Evolutionary conservation across 1,140 invertebrate species (phyloP).

Genomic region (Hylaeus anthracinus): DNA sequence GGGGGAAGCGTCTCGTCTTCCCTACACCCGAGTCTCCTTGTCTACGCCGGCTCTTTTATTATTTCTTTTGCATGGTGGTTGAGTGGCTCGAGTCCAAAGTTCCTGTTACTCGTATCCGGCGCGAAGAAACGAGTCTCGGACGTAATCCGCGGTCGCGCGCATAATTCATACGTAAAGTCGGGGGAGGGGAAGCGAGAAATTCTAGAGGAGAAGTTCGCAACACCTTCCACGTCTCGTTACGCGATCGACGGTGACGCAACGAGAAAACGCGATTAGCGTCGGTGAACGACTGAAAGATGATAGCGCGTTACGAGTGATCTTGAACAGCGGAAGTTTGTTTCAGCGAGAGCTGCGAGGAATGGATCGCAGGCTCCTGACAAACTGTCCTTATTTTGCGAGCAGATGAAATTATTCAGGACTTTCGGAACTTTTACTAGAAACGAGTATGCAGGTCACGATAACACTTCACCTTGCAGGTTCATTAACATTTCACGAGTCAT

Average conservation of each 20-base stretch:
- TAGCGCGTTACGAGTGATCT: background rate
- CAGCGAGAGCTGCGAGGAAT: background rate
- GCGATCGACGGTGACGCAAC: constrained; percentile 1
- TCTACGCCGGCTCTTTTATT: constrained; percentile 15
- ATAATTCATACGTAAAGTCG: no score
- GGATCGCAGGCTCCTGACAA: no score
- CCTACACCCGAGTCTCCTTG: background rate
- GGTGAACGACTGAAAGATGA: background rate
- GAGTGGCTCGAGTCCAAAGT: constrained; percentile 49
- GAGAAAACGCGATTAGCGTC: background rate
- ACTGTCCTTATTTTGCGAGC: no score
- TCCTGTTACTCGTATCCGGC: constrained; percentile 59
- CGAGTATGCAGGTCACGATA: no score
- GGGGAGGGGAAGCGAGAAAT: no score
- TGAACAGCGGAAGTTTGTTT: constrained; percentile 35
- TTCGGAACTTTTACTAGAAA: no score
- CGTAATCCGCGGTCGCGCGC: background rate
- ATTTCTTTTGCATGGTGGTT: constrained; percentile 37
- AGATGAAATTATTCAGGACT: no score
- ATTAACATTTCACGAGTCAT: no score
- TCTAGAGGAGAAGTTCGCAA: no score
- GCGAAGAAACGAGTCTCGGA: constrained; percentile 6
- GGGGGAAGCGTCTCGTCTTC: constrained; percentile 28
- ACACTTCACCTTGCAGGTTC: no score
- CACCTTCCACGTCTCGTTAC: no score